Evolutionary conservation across 2,113 vertebrate species (phyloP), one percentile per base, ranked within the genome.

Genomic region (Hyaena hyaena): DNA sequence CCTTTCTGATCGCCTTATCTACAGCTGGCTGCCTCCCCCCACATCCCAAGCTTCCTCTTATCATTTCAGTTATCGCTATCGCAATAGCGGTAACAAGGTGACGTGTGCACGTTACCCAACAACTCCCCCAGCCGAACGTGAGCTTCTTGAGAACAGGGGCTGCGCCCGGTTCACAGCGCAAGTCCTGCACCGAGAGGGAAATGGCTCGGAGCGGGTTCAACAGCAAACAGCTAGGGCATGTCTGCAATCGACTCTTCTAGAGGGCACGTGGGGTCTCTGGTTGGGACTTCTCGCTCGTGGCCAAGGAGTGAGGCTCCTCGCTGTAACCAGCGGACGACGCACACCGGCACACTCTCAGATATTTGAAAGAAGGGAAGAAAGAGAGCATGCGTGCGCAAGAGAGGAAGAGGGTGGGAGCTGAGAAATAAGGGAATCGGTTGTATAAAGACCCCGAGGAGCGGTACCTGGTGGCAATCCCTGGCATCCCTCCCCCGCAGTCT

Each of bases 131-230:
- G 0, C 0, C 69, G 65, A 93, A 83, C 0, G 16, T 76, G 82
- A 88, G 76, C 76, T 39, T 77, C 88, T 23, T 69, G 71, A 88
- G 87, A 91, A 63, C 17, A 73, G 86, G 76, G 65, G 4, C 69
- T 55, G 28, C 19, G 23, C 15, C 48, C 45, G 10, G 45, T 53
- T 91, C 77, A 12, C 73, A 48, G 73, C 71, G 66, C 68, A 17
- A 24, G 10, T 31, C 17, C 43, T 3, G 50, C 31, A 61, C 66
- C 55, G 14, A 7, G 33, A 35, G 73, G 50, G 65, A 68, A 55
- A 11, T 26, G 58, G 69, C 35, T 48, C 10, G 0, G 0, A 58
- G 66, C 3, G 23, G 90, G 35, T 58, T 45, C 15, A 17, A 68
- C 1, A 1, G 55, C 12, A 24, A 92, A 61, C 12, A 10, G 23